These are phyloP conservation scores for Gastrophysa polygoni DNA, from an alignment of 2,888 invertebrate genomes.

Conservation along the genomic window DNA sequence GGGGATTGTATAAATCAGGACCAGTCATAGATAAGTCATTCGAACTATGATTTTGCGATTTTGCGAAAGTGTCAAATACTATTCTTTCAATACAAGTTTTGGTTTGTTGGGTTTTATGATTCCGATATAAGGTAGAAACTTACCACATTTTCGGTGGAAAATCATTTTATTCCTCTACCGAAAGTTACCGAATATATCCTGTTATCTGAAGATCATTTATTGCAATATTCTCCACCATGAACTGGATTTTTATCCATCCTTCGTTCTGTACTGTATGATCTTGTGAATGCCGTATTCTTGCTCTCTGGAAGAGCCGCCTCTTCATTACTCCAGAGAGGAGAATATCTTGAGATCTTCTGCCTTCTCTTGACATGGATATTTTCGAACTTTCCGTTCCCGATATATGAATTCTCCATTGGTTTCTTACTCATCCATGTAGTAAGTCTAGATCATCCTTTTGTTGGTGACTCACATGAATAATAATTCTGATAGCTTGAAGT, in stretches of 20 bases:
- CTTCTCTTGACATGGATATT: slow-evolving; percentile 1
- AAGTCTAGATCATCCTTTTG: slow-evolving; percentile 12
- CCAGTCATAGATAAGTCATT: not conserved
- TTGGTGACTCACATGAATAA: not conserved
- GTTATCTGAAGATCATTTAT: not conserved
- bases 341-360: not conserved
- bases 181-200: slow-evolving; percentile 1
- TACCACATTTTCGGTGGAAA: not conserved
- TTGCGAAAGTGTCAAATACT: not conserved
- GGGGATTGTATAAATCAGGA: slow-evolving; percentile 1
- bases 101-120: not conserved
- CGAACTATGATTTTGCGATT: not conserved
- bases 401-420: slow-evolving; percentile 9
- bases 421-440: slow-evolving; percentile 1
- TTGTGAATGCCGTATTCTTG: slow-evolving; percentile 7
- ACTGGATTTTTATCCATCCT: slow-evolving; percentile 11
- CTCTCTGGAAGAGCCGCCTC: slow-evolving; percentile 14
- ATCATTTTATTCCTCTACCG: not conserved
- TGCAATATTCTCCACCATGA: not conserved
- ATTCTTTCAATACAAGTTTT: slow-evolving; percentile 6
- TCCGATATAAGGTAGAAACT: slow-evolving; percentile 3
- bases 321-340: slow-evolving; percentile 7
- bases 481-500: no score
- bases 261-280: slow-evolving; percentile 10
- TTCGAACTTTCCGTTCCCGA: not conserved